These are phyloP conservation scores for Eudasyphora cyanicolor DNA, from an alignment of 2,888 invertebrate species.

Conservation along the genomic window DNA sequence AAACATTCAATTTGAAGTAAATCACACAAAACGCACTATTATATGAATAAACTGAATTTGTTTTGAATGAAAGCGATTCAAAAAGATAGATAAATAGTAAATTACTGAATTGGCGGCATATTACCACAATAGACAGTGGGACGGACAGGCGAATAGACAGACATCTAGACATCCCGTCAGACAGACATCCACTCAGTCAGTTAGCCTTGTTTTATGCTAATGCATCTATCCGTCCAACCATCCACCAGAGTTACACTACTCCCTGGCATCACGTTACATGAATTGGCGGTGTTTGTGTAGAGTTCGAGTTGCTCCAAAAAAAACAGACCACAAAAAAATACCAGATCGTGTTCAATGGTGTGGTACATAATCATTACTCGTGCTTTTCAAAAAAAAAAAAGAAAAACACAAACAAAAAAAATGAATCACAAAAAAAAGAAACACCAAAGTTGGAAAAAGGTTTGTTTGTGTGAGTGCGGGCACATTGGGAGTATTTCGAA, in stretches of 20 bases:
- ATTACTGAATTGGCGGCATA: not conserved
- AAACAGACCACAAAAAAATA: too few species aligned
- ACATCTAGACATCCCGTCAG: too few species aligned
- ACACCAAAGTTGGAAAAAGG: too few species aligned
- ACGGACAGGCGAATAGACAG: not conserved
- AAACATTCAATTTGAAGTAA: too few species aligned
- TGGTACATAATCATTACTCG: slow-evolving; percentile 36
- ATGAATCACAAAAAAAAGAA: not conserved
- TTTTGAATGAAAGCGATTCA: not conserved
- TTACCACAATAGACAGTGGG: not conserved
- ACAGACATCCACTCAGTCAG: not conserved
- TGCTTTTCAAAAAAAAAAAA: not conserved
- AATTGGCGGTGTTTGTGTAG: not conserved
- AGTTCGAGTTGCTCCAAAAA: slow-evolving; percentile 3
- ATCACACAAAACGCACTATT: not conserved
- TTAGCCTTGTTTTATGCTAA: slow-evolving; percentile 15
- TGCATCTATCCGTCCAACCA: not conserved
- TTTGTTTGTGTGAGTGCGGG: too few species aligned
- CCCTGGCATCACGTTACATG: not conserved
- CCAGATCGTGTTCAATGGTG: slow-evolving; percentile 45
- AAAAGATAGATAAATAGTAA: not conserved
- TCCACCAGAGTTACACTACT: not conserved
- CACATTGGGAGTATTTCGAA: too few species aligned
- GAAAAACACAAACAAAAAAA: not conserved
- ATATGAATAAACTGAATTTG: not conserved